These are phyloP conservation scores for Siniperca knerii DNA, from an alignment of 2,113 vertebrate species.

Conservation along the genomic window DNA sequence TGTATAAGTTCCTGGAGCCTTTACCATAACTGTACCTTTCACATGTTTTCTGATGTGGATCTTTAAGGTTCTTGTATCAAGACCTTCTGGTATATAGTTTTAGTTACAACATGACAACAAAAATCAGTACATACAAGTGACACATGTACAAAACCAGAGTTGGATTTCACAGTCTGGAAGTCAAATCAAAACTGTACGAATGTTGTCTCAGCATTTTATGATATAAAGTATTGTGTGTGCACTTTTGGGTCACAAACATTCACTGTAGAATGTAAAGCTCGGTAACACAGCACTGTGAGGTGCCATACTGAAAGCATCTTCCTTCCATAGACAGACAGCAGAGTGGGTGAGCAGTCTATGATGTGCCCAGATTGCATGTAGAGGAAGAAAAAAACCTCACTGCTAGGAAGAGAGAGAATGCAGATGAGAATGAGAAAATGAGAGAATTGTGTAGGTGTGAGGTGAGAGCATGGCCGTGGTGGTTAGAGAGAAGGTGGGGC, in stretches of 20 bases:
- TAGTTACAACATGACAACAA: neutral
- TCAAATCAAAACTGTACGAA: neutral
- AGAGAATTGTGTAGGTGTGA: constrained; percentile 62
- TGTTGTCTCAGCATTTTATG: neutral
- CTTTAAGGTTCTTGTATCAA: neutral
- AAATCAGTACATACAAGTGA: neutral
- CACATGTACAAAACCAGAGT: neutral
- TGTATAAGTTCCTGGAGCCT: neutral
- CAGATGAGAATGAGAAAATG: constrained; percentile 48
- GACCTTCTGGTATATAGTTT: neutral
- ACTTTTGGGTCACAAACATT: neutral
- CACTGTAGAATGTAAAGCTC: neutral
- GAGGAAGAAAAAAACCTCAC: constrained; percentile 66
- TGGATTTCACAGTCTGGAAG: neutral
- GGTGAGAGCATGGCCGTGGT: constrained; percentile 36
- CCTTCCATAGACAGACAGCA: constrained; percentile 30
- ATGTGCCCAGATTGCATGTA: constrained; percentile 59
- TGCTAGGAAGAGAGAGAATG: constrained; percentile 62
- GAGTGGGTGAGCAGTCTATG: constrained; percentile 44
- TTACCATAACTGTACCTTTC: neutral
- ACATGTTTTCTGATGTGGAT: neutral
- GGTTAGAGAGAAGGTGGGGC: constrained; percentile 21
- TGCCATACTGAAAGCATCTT: constrained; percentile 17
- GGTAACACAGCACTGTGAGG: neutral
- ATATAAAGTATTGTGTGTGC: neutral